These are phyloP conservation scores for Yponomeuta sedellus DNA, from an alignment of 2,888 invertebrate genomes.

Conservation along the genomic window DNA sequence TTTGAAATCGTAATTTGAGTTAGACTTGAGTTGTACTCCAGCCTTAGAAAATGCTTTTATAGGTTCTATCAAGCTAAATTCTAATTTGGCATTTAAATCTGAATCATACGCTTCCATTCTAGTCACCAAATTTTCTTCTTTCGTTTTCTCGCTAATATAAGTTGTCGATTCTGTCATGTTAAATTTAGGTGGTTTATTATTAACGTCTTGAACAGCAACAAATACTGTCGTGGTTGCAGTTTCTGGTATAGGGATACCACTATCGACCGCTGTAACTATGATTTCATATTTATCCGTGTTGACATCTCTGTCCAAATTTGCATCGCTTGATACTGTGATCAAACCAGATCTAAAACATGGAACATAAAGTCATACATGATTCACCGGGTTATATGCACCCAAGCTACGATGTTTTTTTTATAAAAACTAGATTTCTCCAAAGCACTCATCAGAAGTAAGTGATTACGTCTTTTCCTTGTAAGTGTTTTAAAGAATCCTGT, in stretches of 20 bases:
- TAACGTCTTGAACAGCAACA: constrained; percentile 84
- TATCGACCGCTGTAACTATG: constrained; percentile 84
- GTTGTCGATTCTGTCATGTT: constrained; percentile 79
- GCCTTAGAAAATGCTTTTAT: constrained; percentile 84
- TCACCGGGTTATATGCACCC: neutral
- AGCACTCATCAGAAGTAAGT: too few relatives aligned
- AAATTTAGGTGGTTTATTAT: constrained; percentile 89
- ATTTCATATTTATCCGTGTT: constrained; percentile 82
- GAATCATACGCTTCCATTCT: constrained; percentile 82
- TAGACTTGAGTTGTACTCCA: constrained; percentile 80
- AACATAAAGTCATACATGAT: constrained; percentile 5
- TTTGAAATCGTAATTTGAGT: constrained; percentile 78
- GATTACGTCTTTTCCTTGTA: too few relatives aligned
- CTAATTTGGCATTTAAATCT: constrained; percentile 80
- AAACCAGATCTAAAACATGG: constrained; percentile 76
- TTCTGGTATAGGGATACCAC: constrained; percentile 83
- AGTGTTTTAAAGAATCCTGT: too few relatives aligned
- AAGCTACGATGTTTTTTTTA: too few relatives aligned
- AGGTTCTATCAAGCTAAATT: constrained; percentile 81
- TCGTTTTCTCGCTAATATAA: constrained; percentile 83
- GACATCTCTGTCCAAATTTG: constrained; percentile 81
- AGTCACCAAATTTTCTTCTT: constrained; percentile 78
- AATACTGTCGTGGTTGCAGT: constrained; percentile 86
- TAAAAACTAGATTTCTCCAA: too few relatives aligned
- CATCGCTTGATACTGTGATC: constrained; percentile 83